phyloP scores from a whole-genome alignment of 2,888 invertebrate genomes.

The Tyria jacobaeae region DNA sequence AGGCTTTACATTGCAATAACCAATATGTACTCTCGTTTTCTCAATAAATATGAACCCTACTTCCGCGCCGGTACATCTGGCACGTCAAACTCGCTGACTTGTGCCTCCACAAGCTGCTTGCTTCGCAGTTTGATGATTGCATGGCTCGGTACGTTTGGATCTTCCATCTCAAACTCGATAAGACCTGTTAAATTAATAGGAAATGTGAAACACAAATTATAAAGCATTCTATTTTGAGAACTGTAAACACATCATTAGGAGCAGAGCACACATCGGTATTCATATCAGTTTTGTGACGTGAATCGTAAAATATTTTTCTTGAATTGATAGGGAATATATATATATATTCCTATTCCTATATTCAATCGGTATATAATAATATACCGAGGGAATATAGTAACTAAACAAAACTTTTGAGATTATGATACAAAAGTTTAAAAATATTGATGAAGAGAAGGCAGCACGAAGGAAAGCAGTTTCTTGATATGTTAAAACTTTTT shows the following conservation, averaged over 20 bases:
- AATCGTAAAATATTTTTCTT: not conserved
- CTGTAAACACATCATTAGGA: too few relatives aligned
- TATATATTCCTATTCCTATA: too few relatives aligned
- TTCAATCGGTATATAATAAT: too few relatives aligned
- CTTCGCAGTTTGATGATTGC: slow-evolving; percentile 83
- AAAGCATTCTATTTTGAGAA: too few relatives aligned
- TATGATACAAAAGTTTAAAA: too few relatives aligned
- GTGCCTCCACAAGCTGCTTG: slow-evolving; percentile 83
- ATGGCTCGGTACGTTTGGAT: slow-evolving; percentile 83
- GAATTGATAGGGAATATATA: too few relatives aligned
- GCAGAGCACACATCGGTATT: not conserved
- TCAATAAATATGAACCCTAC: slow-evolving; percentile 29
- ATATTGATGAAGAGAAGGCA: too few relatives aligned
- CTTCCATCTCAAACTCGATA: slow-evolving; percentile 84
- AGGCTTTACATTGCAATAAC: not conserved
- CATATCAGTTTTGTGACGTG: not conserved
- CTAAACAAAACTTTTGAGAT: too few relatives aligned
- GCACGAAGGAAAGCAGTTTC: too few relatives aligned
- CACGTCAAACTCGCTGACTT: slow-evolving; percentile 82
- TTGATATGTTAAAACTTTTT: too few relatives aligned
- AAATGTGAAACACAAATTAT: not conserved
- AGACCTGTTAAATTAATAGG: slow-evolving; percentile 63
- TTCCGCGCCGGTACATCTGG: slow-evolving; percentile 65
- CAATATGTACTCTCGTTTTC: not conserved
- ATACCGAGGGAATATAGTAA: too few relatives aligned